Evolutionary conservation across 2,797 vertebrate genomes (phyloP), one percentile per base, ranked within the genome.

Genomic region (Cyprinodon diabolis): DNA sequence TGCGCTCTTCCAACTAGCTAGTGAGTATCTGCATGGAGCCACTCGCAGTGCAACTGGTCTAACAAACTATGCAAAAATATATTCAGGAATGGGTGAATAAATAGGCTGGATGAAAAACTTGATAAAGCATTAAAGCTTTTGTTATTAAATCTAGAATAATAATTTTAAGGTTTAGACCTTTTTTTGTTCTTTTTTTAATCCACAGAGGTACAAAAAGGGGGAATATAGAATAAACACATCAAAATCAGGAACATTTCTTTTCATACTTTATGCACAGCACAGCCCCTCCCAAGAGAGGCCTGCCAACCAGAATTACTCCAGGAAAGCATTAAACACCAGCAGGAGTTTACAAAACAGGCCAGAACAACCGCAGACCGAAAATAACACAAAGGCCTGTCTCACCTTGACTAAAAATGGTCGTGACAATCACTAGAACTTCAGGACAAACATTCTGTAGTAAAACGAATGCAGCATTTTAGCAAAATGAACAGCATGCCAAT

Each of bases 1-100:
- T 13, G 98, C 97, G 0, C 95, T 98, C 15, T 99, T 99, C 91
- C 98, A 99, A 86, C 94, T 99, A 76, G 96, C 98, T 83, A 99
- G 98, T 99, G 92, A 98, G 98, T 99, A 92, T 9, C 63, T 79
- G 25, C 4, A 17, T 63, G 71, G 35, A 55, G 0, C 47, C 23
- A 12, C 14, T 48, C 65, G 60, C 13, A 48, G 10, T 52, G 35
- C 25, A 51, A 49, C 9, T 19, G 62, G 37, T 25, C 37, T 23
- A 47, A 54, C 2, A 51, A 3, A 35, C 14, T 14, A 15, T 48
- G 11, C 13, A 66, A 12, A 74, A 43, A 51, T 17, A 52, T n/a
- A 63, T 21, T 35, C 30, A 45, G 21, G 30, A 1, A 19, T 21
- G 65, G 47, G 6, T 8, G 15, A 14, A 79, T 12, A 52, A 23